Percentiles rank a stretch among this genome's conserved stretches.
phyloP scores from a whole-genome alignment of 1,140 invertebrate species.

The Drosophila kepulauana region DNA sequence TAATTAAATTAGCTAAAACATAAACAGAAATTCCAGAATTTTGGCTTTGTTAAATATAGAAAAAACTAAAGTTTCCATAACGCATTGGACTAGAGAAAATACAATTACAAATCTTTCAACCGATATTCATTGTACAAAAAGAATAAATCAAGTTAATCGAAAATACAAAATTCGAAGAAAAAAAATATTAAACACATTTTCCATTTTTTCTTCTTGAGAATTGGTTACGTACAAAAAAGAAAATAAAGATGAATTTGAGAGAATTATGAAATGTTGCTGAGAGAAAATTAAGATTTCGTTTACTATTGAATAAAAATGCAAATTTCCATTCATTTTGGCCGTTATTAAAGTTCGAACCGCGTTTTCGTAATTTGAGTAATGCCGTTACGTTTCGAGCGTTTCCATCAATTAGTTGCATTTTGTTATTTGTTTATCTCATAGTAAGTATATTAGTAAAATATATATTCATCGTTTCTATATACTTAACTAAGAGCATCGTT shows the following conservation, averaged over 20 bases:
- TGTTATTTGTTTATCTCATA: constrained; percentile 38
- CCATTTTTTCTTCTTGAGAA: constrained; percentile 45
- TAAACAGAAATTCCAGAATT: constrained; percentile 73
- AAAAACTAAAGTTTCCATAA: constrained; percentile 44
- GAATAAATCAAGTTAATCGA: constrained; percentile 18
- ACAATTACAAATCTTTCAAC: constrained; percentile 37
- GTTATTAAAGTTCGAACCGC: constrained; percentile 37
- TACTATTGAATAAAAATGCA: constrained; percentile 75
- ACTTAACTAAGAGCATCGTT: constrained; percentile 71
- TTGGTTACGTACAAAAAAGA: constrained; percentile 52
- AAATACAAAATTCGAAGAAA: constrained; percentile 36
- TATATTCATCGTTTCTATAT: constrained; percentile 50
- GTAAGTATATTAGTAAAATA: constrained; percentile 50
- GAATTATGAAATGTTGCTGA: constrained; percentile 37
- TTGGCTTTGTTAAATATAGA: constrained; percentile 53
- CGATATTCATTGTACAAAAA: constrained; percentile 43
- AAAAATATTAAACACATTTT: constrained; percentile 18
- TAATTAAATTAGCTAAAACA: constrained; percentile 79
- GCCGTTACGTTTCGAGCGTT: constrained; percentile 33
- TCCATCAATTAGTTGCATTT: constrained; percentile 65
- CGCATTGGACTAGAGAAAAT: constrained; percentile 54
- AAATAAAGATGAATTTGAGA: constrained; percentile 50
- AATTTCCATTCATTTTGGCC: constrained; percentile 51
- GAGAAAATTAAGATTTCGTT: constrained; percentile 47
- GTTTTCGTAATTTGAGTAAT: constrained; percentile 36